Conservation (phyloP, 1,140 invertebrate species). For the Drosophila sucinea region DNA sequence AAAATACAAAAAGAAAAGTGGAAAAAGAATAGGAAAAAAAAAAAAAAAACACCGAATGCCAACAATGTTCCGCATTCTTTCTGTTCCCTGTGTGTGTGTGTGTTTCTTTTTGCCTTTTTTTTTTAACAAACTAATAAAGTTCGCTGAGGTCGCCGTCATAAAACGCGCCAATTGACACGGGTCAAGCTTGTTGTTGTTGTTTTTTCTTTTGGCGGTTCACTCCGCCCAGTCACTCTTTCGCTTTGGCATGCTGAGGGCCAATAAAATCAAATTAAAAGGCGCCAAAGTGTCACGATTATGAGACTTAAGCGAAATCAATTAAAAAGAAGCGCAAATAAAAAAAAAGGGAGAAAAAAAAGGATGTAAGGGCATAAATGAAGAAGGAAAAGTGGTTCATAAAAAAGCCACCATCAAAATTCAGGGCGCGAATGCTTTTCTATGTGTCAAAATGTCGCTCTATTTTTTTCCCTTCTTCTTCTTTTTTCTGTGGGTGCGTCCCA, state of each 20-base stretch:
- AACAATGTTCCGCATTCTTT: slow-evolving; percentile 40
- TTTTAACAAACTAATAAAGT: slow-evolving; percentile 71
- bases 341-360: slow-evolving; percentile 17
- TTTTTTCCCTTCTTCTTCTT: not conserved
- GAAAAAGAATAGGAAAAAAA: slow-evolving; percentile 34
- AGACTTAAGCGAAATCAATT: slow-evolving; percentile 80
- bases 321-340: slow-evolving; percentile 43
- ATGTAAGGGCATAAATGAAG: slow-evolving; percentile 30
- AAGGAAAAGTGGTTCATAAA: slow-evolving; percentile 44
- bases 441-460: slow-evolving; percentile 59
- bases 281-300: slow-evolving; percentile 81
- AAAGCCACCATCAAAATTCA: slow-evolving; percentile 10
- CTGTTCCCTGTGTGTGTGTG: slow-evolving; percentile 8
- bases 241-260: slow-evolving; percentile 70
- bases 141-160: slow-evolving; percentile 62
- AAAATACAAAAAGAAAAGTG: slow-evolving; percentile 15
- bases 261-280: slow-evolving; percentile 82
- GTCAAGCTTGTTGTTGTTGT: slow-evolving; percentile 43
- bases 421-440: slow-evolving; percentile 40
- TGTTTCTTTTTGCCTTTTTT: slow-evolving; percentile 14
- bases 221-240: slow-evolving; percentile 8
- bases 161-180: slow-evolving; percentile 75
- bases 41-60: slow-evolving; percentile 52
- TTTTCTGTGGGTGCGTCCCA: slow-evolving; percentile 52
- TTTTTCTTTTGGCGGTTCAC: slow-evolving; percentile 17